Percentiles rank a stretch among this genome's conserved stretches.
phyloP scores from a whole-genome alignment of 2,797 vertebrate genomes.

The Meriones psammophilus region DNA sequence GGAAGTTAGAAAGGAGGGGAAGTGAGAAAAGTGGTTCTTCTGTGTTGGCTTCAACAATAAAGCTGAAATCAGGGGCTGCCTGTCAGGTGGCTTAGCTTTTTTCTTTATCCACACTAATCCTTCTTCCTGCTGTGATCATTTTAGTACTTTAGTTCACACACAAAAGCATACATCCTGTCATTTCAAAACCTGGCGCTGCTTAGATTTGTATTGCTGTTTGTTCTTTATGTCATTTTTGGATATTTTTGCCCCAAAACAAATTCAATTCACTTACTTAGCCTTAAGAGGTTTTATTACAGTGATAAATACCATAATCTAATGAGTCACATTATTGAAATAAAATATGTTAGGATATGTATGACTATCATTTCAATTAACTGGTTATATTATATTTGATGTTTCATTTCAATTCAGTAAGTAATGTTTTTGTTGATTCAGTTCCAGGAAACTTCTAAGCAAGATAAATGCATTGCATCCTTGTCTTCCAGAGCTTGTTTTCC shows the following conservation, averaged over 20 bases:
- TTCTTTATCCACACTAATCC: slow-evolving; percentile 48
- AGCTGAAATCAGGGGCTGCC: slow-evolving; percentile 48
- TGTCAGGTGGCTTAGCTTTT: slow-evolving; percentile 22
- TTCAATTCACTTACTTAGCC: slow-evolving; percentile 3
- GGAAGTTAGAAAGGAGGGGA: slow-evolving; percentile 41
- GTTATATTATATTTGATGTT: slow-evolving; percentile 1
- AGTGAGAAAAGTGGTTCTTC: slow-evolving; percentile 58
- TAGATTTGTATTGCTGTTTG: slow-evolving; percentile 39
- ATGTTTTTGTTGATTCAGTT: background rate
- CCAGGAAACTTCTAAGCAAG: background rate
- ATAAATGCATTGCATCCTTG: background rate
- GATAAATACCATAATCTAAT: background rate
- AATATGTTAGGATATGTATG: background rate
- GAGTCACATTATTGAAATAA: background rate
- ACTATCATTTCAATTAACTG: slow-evolving; percentile 27
- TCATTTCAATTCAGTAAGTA: background rate
- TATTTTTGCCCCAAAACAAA: background rate
- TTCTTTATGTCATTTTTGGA: background rate
- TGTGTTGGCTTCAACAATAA: slow-evolving; percentile 69
- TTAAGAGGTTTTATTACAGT: slow-evolving; percentile 9
- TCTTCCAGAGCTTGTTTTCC: background rate
- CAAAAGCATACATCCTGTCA: slow-evolving; percentile 22
- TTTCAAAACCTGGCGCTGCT: slow-evolving; percentile 57
- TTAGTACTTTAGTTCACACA: slow-evolving; percentile 64
- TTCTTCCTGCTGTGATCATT: slow-evolving; percentile 61